phyloP scores from a whole-genome alignment of 2,113 vertebrate genomes.

The Meriones unguiculatus region DNA sequence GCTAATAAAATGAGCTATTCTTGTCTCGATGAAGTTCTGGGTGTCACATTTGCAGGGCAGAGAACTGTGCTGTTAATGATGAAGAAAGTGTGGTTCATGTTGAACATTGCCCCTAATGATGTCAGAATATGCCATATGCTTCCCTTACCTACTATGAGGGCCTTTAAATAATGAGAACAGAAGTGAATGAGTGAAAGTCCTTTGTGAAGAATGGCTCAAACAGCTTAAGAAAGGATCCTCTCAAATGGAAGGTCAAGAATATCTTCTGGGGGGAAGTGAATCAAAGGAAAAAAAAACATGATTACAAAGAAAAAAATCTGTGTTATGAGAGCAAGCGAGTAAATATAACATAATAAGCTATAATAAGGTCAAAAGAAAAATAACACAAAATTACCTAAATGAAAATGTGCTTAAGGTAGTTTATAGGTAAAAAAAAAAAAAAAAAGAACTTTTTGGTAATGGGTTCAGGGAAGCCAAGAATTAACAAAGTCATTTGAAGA shows the following conservation, averaged over 20 bases:
- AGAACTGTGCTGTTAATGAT: background rate
- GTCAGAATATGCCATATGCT: background rate
- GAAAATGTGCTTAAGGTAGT: background rate
- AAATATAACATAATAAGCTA: conserved; percentile 40
- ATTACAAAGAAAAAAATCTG: background rate
- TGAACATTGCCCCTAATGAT: background rate
- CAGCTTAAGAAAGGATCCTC: background rate
- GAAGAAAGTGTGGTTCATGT: background rate
- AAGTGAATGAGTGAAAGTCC: background rate
- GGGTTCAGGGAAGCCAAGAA: background rate
- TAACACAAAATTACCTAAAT: background rate
- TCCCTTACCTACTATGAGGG: background rate
- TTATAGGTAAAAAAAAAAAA: background rate
- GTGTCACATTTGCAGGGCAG: conserved; percentile 22
- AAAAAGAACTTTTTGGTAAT: background rate
- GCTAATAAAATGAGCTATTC: conserved; percentile 37
- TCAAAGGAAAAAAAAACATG: background rate
- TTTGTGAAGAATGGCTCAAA: background rate
- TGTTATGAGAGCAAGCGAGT: background rate
- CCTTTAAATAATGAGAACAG: conserved; percentile 12
- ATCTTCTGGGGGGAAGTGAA: background rate
- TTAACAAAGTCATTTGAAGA: background rate
- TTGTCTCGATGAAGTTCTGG: background rate
- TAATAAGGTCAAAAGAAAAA: background rate
- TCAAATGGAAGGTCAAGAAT: background rate